Evolutionary conservation across 37 sponge, comb jelly and placozoan species (phyloP), one percentile per base, ranked within the genome.

Genomic region (Eunapius fragilis): DNA sequence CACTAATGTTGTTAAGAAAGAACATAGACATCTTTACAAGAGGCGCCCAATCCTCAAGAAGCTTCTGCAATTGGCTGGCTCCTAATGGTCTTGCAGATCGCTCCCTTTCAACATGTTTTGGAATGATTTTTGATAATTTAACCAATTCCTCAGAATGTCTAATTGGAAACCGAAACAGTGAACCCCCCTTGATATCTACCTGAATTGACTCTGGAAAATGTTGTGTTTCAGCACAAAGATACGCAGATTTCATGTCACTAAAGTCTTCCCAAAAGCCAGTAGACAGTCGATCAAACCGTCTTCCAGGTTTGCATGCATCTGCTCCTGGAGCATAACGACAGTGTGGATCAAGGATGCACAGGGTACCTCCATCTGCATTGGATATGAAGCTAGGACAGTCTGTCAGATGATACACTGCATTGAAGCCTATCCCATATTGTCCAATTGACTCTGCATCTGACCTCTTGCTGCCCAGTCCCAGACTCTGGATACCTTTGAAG

Each of bases 361-460:
- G 48, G 0, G 71, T 86, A 9, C 74, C 41, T 35, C 82, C 88
- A 79, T 76, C 76, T 35, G 78, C 88, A 79, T 76, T 71, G 38
- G 88, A 82, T n/a, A 87, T 73, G 31, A 87, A 87, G 41, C 82
- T 82, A 19, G 94, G 94, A 70, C 94, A 93, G 72, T 93, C 90
- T 38, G 93, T 93, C 11, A 93, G 69, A 71, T 93, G 89, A 82
- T 93, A 93, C 0, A 89, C 93, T 24, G 70, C 89, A 89, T 93
- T 93, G 70, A 93, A 93, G 14, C 93, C 93, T 69, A 93, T 85
- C 34, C 93, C 93, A 93, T 82, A 93, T 35, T 70, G 77, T 25
- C 93, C 93, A 78, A 89, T 93, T 27, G 77, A 70, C 22, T 87
- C 76, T 14, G 86, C 23, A 38, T 86, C 84, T 31, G 80, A 82